A percentile compares a stretch with the other conserved stretches of the same genome.
Evolutionary conservation across 2,113 vertebrate genomes (phyloP).

Genomic region (Chaetodon trifascialis): DNA sequence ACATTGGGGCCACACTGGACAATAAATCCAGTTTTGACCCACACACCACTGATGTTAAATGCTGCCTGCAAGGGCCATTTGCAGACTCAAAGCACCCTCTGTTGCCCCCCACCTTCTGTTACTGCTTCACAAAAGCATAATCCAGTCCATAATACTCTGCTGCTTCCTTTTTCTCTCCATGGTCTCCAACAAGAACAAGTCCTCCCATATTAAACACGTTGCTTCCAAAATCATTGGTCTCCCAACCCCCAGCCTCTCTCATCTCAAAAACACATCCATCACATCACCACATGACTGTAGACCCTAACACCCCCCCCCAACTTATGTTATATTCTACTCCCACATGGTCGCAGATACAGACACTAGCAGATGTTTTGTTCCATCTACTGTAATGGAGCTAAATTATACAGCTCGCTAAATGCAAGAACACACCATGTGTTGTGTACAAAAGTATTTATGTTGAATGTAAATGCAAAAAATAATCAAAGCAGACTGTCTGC

Average conservation of each 20-base stretch:
- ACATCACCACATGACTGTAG: not conserved
- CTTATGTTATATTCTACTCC: not conserved
- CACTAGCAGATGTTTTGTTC: no score
- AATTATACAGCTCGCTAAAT: no score
- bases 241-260: not conserved
- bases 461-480: no score
- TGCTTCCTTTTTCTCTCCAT: not conserved
- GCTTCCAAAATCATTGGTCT: not conserved
- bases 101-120: not conserved
- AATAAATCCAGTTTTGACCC: not conserved
- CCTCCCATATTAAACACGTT: not conserved
- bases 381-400: no score
- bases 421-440: no score
- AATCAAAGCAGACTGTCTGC: no score
- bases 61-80: not conserved
- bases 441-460: no score
- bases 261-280: not conserved
- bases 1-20: no score
- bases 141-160: not conserved
- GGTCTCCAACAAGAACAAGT: not conserved
- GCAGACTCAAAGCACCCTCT: not conserved
- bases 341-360: not conserved
- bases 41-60: not conserved
- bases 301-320: not conserved
- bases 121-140: not conserved